Conservation (phyloP, 2,888 invertebrate species). For the Cephus spinipes region DNA sequence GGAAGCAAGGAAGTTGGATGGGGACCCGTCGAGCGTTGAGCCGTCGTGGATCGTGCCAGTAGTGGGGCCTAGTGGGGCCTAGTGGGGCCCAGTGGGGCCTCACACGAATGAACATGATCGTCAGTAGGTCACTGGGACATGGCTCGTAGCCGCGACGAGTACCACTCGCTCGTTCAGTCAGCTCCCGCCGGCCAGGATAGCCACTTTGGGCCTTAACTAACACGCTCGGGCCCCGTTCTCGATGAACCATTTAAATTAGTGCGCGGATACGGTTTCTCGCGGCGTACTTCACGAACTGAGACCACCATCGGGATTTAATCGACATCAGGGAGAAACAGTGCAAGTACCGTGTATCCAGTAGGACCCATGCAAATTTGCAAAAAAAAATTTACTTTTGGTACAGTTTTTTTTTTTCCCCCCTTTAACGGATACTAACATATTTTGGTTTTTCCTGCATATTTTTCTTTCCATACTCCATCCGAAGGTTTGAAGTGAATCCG, state of each 20-base stretch:
- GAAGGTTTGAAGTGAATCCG: neutral
- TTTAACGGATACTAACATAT: neutral
- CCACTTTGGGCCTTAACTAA: slow-evolving; percentile 54
- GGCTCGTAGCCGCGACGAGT: slow-evolving; percentile 61
- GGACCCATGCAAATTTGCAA: neutral
- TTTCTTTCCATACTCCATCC: neutral
- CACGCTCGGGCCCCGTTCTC: slow-evolving; percentile 24
- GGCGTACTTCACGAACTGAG: neutral
- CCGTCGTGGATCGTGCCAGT: slow-evolving; percentile 14
- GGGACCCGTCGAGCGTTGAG: slow-evolving; percentile 17
- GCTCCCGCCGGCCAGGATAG: slow-evolving; percentile 63
- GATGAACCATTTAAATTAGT: slow-evolving; percentile 24
- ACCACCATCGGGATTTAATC: neutral
- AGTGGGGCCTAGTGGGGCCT: slow-evolving; percentile 29
- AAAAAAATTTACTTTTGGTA: neutral
- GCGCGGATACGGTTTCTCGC: slow-evolving; percentile 3
- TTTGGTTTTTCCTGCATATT: neutral
- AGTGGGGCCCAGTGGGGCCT: slow-evolving; percentile 37
- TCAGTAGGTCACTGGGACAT: slow-evolving; percentile 66
- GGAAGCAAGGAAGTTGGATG: slow-evolving; percentile 5
- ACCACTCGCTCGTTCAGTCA: slow-evolving; percentile 63
- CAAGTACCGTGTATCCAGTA: slow-evolving; percentile 14
- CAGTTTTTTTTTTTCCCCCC: neutral
- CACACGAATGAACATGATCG: slow-evolving; percentile 48
- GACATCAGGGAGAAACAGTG: slow-evolving; percentile 5